A percentile compares a stretch with the other conserved stretches of the same genome.
Evolutionary conservation across 2,888 invertebrate species (phyloP).

Genomic region (Dysmachus trigonus): DNA sequence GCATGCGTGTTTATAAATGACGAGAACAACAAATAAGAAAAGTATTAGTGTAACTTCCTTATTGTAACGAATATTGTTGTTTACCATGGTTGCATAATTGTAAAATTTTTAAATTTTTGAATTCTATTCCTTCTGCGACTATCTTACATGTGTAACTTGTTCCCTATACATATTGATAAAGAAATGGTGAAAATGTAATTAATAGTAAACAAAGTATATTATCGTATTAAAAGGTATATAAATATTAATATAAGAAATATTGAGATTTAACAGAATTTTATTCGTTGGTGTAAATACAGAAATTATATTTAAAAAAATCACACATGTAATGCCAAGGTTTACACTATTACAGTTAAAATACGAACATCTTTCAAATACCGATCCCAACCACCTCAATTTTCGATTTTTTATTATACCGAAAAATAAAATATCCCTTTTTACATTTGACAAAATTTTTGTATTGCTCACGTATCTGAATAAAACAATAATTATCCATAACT

Average conservation of each 20-base stretch:
- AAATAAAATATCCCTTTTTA: not conserved
- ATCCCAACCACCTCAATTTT: not conserved
- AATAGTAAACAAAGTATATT: constrained; percentile 21
- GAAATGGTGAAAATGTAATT: constrained; percentile 24
- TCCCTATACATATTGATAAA: constrained; percentile 20
- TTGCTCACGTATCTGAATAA: not conserved
- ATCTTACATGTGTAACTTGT: constrained; percentile 35
- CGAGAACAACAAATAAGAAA: not conserved
- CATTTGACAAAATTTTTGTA: not conserved
- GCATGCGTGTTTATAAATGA: not conserved
- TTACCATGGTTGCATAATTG: constrained; percentile 21
- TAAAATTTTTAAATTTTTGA: constrained; percentile 22
- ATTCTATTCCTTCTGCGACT: constrained; percentile 32
- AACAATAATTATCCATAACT: not conserved
- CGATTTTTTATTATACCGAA: not conserved
- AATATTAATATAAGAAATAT: constrained; percentile 29
- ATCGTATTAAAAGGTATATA: constrained; percentile 35
- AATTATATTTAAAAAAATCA: constrained; percentile 17
- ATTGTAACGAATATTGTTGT: constrained; percentile 25
- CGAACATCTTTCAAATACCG: not conserved
- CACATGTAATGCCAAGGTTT: constrained; percentile 20
- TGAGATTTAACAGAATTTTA: constrained; percentile 39
- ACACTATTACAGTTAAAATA: not conserved
- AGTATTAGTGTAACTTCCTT: constrained; percentile 21
- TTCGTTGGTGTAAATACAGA: constrained; percentile 40